phyloP scores from a whole-genome alignment of 2,797 vertebrate genomes.

The Oreochromis grahami region DNA sequence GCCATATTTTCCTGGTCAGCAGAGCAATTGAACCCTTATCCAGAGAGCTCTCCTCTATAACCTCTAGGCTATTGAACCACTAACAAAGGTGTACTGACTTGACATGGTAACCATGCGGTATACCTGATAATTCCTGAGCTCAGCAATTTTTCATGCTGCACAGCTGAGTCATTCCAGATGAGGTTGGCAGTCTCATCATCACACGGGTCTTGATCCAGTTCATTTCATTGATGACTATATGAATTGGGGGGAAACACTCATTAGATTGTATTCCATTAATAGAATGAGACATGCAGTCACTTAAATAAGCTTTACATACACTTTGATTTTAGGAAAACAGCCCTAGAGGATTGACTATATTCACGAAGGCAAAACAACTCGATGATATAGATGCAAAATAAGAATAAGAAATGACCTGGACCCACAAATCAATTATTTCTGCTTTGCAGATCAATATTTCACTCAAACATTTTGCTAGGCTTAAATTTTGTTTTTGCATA shows the following conservation, averaged over 20 bases:
- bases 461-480: slow-evolving; percentile 10
- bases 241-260: slow-evolving; percentile 74
- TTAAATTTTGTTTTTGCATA: slow-evolving; percentile 35
- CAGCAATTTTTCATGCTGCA: slow-evolving; percentile 98
- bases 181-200: slow-evolving; percentile 97
- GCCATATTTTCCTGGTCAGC: not conserved
- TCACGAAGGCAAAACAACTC: not conserved
- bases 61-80: not conserved
- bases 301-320: not conserved
- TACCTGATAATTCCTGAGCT: slow-evolving; percentile 98
- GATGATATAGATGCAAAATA: not conserved
- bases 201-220: slow-evolving; percentile 87
- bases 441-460: slow-evolving; percentile 26
- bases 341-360: not conserved
- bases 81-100: slow-evolving; percentile 3
- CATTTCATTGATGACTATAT: slow-evolving; percentile 88
- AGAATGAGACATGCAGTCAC: not conserved
- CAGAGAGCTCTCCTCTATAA: not conserved
- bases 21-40: not conserved
- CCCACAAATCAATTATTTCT: slow-evolving; percentile 10
- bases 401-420: not conserved
- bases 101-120: not conserved
- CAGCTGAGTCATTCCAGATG: slow-evolving; percentile 95
- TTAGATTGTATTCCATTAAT: not conserved
- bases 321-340: not conserved